Evolutionary conservation across 2,797 vertebrate genomes (phyloP).

Genomic region (Acanthurus leucopareius): DNA sequence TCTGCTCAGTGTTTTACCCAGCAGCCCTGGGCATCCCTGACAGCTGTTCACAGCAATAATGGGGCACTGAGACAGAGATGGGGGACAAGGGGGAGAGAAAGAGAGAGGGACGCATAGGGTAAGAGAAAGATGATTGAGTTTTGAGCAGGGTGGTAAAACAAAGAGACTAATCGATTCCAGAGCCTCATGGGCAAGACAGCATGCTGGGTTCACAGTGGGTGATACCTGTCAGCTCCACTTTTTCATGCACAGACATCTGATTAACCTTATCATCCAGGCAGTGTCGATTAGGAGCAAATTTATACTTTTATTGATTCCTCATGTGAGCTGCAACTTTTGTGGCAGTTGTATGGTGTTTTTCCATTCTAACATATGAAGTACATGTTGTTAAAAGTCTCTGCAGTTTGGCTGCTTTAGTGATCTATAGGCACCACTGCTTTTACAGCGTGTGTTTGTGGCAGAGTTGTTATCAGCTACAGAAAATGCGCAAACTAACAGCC

Average conservation of each 20-base stretch:
- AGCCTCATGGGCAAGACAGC: slow-evolving; percentile 40
- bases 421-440: neutral
- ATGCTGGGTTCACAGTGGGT: slow-evolving; percentile 13
- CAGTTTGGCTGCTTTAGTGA: slow-evolving; percentile 6
- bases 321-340: neutral
- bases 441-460: neutral
- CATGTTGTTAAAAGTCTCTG: neutral
- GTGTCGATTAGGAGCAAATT: neutral
- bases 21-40: slow-evolving; percentile 63
- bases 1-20: slow-evolving; percentile 57
- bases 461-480: slow-evolving; percentile 14
- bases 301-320: slow-evolving; percentile 10
- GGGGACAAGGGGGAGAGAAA: neutral
- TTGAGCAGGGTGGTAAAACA: slow-evolving; percentile 24
- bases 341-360: slow-evolving; percentile 6
- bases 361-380: neutral
- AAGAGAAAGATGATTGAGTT: slow-evolving; percentile 49
- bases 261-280: neutral
- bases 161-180: slow-evolving; percentile 39
- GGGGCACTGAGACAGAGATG: slow-evolving; percentile 46
- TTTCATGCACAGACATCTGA: slow-evolving; percentile 27
- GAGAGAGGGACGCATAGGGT: slow-evolving; percentile 8
- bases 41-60: slow-evolving; percentile 73
- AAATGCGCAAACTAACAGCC: slow-evolving; percentile 13
- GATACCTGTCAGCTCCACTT: slow-evolving; percentile 10